Percentiles rank a stretch among this genome's conserved stretches.
phyloP scores from a whole-genome alignment of 2,797 vertebrate species.

The Neopelma chrysocephalum region DNA sequence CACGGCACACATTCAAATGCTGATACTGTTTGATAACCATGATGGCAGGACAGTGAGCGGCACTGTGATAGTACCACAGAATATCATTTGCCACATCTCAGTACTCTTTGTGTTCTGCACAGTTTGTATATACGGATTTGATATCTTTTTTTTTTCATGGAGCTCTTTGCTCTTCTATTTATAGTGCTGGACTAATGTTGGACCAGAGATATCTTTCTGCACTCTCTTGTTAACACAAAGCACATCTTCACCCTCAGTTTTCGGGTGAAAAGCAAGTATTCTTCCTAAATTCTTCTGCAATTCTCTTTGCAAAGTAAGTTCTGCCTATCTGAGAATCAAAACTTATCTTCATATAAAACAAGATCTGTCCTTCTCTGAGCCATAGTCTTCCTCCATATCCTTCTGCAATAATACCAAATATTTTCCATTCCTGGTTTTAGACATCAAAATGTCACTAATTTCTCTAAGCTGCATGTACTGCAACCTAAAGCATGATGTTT shows the following conservation, averaged over 20 bases:
- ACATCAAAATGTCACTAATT: neutral
- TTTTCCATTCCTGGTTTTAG: neutral
- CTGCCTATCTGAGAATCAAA: neutral
- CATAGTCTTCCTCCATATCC: neutral
- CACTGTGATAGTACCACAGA: neutral
- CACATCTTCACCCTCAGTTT: neutral
- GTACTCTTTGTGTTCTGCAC: neutral
- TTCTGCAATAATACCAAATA: neutral
- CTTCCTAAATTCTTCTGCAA: neutral
- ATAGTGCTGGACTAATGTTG: neutral
- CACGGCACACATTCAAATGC: rapidly evolving
- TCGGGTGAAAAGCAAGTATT: neutral
- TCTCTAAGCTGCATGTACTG: neutral
- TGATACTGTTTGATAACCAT: rapidly evolving
- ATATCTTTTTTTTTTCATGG: neutral
- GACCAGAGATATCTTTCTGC: neutral
- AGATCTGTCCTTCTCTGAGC: neutral
- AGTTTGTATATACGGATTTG: neutral
- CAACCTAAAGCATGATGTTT: neutral
- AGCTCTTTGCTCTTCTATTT: neutral
- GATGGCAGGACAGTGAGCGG: rapidly evolving
- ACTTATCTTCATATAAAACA: neutral
- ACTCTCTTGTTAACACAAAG: neutral
- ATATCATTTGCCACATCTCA: neutral
- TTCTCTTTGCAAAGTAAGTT: neutral